These are phyloP conservation scores for Percina caprodes DNA, from an alignment of 2,113 vertebrate species.

Conservation along the genomic window DNA sequence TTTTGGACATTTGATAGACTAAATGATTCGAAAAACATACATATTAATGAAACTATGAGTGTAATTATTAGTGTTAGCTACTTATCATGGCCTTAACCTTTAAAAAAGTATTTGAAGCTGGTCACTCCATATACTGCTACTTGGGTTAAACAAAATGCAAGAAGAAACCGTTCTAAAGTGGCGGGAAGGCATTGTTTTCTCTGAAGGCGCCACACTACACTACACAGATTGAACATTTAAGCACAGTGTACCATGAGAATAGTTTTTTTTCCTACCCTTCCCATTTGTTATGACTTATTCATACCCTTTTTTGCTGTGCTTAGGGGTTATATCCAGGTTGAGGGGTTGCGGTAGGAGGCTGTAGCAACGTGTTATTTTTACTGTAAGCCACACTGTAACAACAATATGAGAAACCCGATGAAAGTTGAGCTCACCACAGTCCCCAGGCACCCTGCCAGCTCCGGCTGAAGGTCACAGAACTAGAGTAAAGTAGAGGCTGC, in stretches of 20 bases:
- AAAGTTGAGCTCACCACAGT: conserved; percentile 79
- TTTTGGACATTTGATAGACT: neutral
- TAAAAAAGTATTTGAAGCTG: neutral
- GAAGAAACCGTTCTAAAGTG: conserved; percentile 4
- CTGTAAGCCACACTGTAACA: conserved; percentile 82
- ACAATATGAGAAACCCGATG: conserved; percentile 77
- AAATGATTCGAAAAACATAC: neutral
- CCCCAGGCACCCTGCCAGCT: conserved; percentile 69
- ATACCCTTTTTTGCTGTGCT: conserved; percentile 51
- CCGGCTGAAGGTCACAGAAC: conserved; percentile 69
- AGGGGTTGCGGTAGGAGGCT: conserved; percentile 69
- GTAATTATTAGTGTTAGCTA: neutral
- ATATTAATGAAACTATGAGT: neutral
- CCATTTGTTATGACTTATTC: conserved; percentile 69
- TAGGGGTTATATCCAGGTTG: conserved; percentile 73
- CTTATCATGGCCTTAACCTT: neutral
- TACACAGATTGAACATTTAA: conserved; percentile 16
- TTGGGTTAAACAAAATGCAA: conserved; percentile 9
- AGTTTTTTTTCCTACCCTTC: conserved; percentile 36
- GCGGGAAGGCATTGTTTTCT: conserved; percentile 1
- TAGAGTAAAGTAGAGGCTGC: conserved; percentile 31
- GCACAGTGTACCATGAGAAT: conserved; percentile 8
- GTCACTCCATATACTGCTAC: neutral
- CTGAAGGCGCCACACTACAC: conserved; percentile 20
- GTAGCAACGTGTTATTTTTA: conserved; percentile 79